Conservation (phyloP, 2,888 invertebrate species). For the Subacronicta megacephala region DNA sequence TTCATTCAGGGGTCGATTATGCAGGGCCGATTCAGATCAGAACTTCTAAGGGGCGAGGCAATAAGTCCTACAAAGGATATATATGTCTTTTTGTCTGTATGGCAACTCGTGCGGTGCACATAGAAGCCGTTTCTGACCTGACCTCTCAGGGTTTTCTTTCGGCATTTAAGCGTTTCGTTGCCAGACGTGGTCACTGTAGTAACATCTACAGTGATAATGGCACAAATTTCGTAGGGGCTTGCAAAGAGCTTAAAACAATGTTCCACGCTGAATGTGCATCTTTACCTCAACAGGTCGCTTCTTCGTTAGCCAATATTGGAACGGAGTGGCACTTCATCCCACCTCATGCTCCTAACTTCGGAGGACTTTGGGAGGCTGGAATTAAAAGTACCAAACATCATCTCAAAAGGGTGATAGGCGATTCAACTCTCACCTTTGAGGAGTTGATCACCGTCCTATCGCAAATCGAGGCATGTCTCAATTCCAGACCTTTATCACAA, state of each 20-base stretch:
- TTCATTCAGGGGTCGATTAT: too few species aligned
- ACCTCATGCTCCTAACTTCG: not conserved
- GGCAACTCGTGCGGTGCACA: slow-evolving; percentile 54
- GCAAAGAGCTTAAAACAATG: too few species aligned
- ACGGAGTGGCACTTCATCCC: not conserved
- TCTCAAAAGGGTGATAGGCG: not conserved
- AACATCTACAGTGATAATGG: not conserved
- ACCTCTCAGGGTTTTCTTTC: slow-evolving; percentile 50
- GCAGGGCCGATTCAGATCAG: too few species aligned
- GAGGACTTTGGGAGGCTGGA: not conserved
- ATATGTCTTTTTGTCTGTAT: slow-evolving; percentile 45
- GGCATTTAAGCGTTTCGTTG: slow-evolving; percentile 8
- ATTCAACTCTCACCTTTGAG: not conserved
- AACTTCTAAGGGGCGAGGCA: not conserved
- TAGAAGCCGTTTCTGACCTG: slow-evolving; percentile 58
- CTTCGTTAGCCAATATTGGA: too few species aligned
- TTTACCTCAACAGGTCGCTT: too few species aligned
- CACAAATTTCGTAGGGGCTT: not conserved
- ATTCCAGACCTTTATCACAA: slow-evolving; percentile 1
- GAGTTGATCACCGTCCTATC: slow-evolving; percentile 4
- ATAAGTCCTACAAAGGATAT: not conserved
- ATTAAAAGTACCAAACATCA: not conserved
- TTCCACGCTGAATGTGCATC: too few species aligned
- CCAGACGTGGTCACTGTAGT: not conserved
- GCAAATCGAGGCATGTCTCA: slow-evolving; percentile 8